Evolutionary conservation across 2,888 invertebrate genomes (phyloP), one percentile per base, ranked within the genome.

Genomic region (Dicyrtomina minuta): DNA sequence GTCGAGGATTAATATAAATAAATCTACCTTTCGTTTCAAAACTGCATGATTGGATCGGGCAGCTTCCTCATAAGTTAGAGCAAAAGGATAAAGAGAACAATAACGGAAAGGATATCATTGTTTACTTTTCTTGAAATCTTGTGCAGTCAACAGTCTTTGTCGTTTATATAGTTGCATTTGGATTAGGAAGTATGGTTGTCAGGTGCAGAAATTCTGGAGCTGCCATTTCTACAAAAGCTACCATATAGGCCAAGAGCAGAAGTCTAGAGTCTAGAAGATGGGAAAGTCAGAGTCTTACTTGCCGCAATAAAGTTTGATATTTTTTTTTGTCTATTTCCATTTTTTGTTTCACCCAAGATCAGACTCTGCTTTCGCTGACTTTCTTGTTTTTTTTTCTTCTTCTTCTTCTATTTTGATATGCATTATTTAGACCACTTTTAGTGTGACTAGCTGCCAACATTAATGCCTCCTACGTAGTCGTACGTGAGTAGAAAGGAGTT

Each of bases 391-490:
- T 33, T 20, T 51, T 24, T 24, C n/a, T 55, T n/a, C 22, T n/a
- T n/a, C n/a, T n/a, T n/a, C 55, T 12, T 12, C 5, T 15, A 24
- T 55, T 55, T 55, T 55, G 55, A 55, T 26, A 55, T 24, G 3
- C 24, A 55, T 15, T n/a, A 55, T 55, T 55, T 55, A 55, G 55
- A 55, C 24, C 24, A 26, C 55, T 55, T 55, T 55, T 55, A 55
- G 55, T 55, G 22, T 26, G 55, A 26, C 33, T 33, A 5, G 4
- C 33, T 33, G 33, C 33, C 33, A 33, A 33, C 33, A 33, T 33
- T 33, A 33, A 33, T 33, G 33, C 33, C 33, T 33, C 4, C 33
- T 8, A 33, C 33, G 8, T 33, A 33, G 33, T 8, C n/a, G 8
- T 3, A 33, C 8, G 33, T 33, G 33, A 33, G 8, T 33, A 8